Evolutionary conservation across 1,140 invertebrate genomes (phyloP).

Genomic region (Papilio polyxenes): DNA sequence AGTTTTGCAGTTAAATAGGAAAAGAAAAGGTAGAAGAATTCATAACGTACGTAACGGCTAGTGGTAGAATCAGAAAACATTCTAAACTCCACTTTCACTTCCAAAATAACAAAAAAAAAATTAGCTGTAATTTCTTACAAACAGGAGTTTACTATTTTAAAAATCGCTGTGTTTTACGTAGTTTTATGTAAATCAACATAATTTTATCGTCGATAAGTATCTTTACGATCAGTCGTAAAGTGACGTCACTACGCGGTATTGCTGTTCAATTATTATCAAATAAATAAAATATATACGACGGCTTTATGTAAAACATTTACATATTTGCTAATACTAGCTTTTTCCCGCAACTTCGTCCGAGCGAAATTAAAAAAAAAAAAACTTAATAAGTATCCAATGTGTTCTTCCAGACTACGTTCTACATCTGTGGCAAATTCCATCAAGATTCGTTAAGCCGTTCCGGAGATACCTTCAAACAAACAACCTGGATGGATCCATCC

Average conservation of each 20-base stretch:
- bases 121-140: background rate
- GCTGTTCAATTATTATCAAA: background rate
- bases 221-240: conserved; percentile 7
- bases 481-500: no score
- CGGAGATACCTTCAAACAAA: no score
- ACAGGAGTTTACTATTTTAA: background rate
- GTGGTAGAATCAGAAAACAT: no score
- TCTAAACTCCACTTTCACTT: background rate
- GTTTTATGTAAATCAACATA: background rate
- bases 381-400: no score
- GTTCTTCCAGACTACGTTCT: no score
- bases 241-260: conserved; percentile 14
- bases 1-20: no score
- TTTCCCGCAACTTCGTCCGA: background rate
- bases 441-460: no score
- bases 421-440: no score
- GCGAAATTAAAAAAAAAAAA: no score
- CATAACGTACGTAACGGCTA: no score
- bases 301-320: background rate
- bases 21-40: background rate
- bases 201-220: conserved; percentile 19
- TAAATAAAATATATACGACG: background rate
- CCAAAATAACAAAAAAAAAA: background rate
- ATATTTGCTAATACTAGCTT: background rate
- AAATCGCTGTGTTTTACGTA: background rate